A percentile compares a stretch with the other conserved stretches of the same genome.
Evolutionary conservation across 2,113 vertebrate species (phyloP).

Genomic region (Coturnix japonica): DNA sequence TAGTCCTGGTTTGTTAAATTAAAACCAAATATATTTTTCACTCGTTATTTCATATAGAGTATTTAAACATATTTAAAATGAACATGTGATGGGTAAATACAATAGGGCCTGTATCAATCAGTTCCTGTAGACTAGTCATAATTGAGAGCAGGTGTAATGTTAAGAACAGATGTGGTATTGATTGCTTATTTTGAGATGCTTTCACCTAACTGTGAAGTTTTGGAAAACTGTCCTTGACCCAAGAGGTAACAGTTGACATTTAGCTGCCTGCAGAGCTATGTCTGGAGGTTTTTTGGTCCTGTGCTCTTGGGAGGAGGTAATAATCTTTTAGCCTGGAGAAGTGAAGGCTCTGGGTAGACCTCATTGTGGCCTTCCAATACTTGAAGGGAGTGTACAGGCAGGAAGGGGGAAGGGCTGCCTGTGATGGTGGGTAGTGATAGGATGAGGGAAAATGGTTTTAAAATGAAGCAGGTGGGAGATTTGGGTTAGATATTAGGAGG

Average conservation of each 20-base stretch:
- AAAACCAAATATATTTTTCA: neutral
- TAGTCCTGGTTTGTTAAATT: neutral
- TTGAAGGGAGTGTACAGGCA: too few species aligned
- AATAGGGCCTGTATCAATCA: fast-evolving
- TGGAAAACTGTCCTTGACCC: neutral
- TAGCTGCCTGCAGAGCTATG: neutral
- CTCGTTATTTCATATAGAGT: neutral
- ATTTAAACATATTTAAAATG: neutral
- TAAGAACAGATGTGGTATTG: neutral
- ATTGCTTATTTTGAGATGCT: neutral
- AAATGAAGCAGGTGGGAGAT: too few species aligned
- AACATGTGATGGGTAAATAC: neutral
- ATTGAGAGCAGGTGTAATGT: neutral
- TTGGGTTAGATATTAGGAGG: too few species aligned
- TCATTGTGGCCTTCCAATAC: too few species aligned
- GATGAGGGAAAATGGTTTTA: too few species aligned
- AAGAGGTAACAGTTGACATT: neutral
- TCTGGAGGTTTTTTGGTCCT: neutral
- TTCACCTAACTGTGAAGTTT: neutral
- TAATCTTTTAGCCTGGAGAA: neutral
- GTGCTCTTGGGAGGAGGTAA: neutral
- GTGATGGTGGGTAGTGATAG: too few species aligned
- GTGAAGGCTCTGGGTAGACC: too few species aligned
- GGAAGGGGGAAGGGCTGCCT: too few species aligned
- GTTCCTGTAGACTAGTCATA: neutral